A percentile compares a stretch with the other conserved stretches of the same genome.
Conservation (phyloP, 2,797 vertebrate species). For the Lacerta viridis region DNA sequence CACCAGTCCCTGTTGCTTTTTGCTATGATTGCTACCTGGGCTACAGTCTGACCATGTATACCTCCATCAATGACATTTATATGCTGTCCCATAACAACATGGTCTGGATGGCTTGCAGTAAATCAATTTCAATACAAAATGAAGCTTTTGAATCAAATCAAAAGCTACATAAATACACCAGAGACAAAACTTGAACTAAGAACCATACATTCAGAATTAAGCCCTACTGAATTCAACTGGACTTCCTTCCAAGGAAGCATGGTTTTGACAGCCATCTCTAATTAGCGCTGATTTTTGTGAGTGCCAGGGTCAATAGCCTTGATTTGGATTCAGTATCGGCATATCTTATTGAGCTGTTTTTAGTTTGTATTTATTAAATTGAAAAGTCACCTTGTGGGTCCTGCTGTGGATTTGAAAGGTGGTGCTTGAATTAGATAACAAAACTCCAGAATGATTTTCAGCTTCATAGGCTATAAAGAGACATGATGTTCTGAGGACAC, state of each 20-base stretch:
- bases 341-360: background rate
- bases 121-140: too few relatives aligned
- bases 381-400: background rate
- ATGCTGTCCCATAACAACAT: too few relatives aligned
- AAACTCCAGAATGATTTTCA: background rate
- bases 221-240: too few relatives aligned
- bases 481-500: background rate
- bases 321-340: background rate
- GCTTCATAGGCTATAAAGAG: background rate
- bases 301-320: background rate
- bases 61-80: background rate
- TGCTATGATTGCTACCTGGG: background rate
- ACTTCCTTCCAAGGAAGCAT: too few relatives aligned
- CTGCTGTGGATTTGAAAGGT: constrained; percentile 8
- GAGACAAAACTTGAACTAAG: too few relatives aligned
- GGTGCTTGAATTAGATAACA: background rate
- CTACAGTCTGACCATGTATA: background rate
- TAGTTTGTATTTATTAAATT: background rate
- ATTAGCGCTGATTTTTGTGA: background rate
- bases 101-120: too few relatives aligned
- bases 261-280: too few relatives aligned
- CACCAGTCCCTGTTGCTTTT: too few relatives aligned
- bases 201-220: too few relatives aligned
- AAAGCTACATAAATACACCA: background rate
- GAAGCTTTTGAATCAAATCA: background rate